Base-by-base conservation (phyloP, 2,797 vertebrate species). In the Lepus oiostolus region DNA sequence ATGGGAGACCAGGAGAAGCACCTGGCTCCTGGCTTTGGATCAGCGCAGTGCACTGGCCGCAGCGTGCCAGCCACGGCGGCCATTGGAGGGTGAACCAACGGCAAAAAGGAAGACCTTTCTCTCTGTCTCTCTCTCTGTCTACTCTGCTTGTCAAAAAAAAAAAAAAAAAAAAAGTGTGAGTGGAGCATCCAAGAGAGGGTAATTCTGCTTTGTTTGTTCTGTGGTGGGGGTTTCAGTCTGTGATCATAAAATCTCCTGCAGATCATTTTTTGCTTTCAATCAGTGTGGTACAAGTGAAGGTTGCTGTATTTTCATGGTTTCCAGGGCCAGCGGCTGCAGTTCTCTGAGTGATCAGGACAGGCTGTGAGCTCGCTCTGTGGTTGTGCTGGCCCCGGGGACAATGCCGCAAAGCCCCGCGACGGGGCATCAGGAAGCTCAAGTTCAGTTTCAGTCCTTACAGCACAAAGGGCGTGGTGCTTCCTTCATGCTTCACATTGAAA, bases 261-360 rank as follows among this genome's bases (percentile, higher is more conserved):
- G 47, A 26, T 92, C 26, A 8, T 90, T 89, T 88, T 79, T 72
- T 32, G 38, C 42, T 76, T 85, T 28, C 26, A 62, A 24, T 70
- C 85, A 70, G 91, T 91, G 85, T 88, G 77, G 28, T 84, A 67
- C 60, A 82, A 70, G 28, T n/a, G 70, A 79, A 30, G 38, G 47
- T 12, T 77, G 21, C 22, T 60, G 3, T 12, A 7, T 88, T 93
- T 88, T 58, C 26, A 24, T 30, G 32, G 1, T 74, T 82, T 82
- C n/a, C 62, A 24, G 42, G 13, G 28, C 26, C 77, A 2, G 30
- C 82, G 4, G 13, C 71, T 16, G 0, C 60, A 35, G 80, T 83
- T 28, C 30, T 93, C 24, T 50, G 32, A 38, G 5, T 54, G 52
- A 10, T 90, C 35, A 67, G 47, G 17, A 17, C 11, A 67, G 35